These are phyloP conservation scores for Drosophila parvula DNA, from an alignment of 1,140 invertebrate species.

Conservation along the genomic window DNA sequence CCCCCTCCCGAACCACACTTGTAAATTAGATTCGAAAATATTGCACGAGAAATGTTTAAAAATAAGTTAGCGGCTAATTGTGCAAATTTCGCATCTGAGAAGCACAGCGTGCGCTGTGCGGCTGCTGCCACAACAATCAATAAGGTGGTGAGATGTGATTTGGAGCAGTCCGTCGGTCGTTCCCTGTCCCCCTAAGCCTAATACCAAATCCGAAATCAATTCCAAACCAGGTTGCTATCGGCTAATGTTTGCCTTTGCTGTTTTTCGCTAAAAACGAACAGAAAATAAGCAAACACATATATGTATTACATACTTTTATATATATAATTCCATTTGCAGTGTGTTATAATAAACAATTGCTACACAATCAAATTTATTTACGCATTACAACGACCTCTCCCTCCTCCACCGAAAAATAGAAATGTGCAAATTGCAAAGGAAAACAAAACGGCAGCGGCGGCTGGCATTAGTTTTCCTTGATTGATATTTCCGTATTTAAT, in stretches of 20 bases:
- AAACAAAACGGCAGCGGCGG: conserved; percentile 7
- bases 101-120: not conserved
- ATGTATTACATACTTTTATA: not conserved
- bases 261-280: conserved; percentile 66
- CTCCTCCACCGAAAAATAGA: not conserved
- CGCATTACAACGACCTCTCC: conserved; percentile 36
- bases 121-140: conserved; percentile 34
- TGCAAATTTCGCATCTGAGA: conserved; percentile 36
- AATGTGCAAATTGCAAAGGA: conserved; percentile 34
- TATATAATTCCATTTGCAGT: conserved; percentile 3
- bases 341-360: conserved; percentile 18
- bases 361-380: conserved; percentile 38
- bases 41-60: conserved; percentile 68
- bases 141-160: conserved; percentile 43
- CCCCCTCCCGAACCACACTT: conserved; percentile 33
- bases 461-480: conserved; percentile 9
- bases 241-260: conserved; percentile 63
- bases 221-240: conserved; percentile 15
- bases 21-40: conserved; percentile 74
- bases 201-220: conserved; percentile 15
- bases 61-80: conserved; percentile 63
- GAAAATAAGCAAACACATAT: conserved; percentile 10
- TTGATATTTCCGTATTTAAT: conserved; percentile 31
- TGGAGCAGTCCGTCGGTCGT: conserved; percentile 22
- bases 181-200: not conserved